Evolutionary conservation across 2,113 vertebrate species (phyloP).

Genomic region (Xenopus laevis): DNA sequence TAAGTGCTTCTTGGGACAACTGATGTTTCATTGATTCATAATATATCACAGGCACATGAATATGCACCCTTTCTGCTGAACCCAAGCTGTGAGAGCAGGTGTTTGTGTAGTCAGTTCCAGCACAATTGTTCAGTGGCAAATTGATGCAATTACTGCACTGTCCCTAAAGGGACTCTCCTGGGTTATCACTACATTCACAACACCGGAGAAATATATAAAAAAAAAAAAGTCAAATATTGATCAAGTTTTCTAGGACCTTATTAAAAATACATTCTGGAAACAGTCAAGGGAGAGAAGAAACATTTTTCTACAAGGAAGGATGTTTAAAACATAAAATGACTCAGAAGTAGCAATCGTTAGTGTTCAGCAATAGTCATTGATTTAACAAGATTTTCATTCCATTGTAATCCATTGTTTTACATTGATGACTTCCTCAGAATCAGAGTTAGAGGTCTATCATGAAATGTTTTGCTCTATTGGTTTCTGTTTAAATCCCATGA

Average conservation of each 20-base stretch:
- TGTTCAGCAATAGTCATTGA: slow-evolving; percentile 38
- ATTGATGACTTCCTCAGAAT: slow-evolving; percentile 18
- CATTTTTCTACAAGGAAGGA: slow-evolving; percentile 25
- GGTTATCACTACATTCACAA: slow-evolving; percentile 40
- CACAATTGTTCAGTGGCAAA: slow-evolving; percentile 41
- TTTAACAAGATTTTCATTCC: slow-evolving; percentile 40
- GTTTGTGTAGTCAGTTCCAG: slow-evolving; percentile 45
- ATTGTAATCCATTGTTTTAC: slow-evolving; percentile 38
- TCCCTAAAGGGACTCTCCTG: slow-evolving; percentile 31
- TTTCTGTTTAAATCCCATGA: not conserved
- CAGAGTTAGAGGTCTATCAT: slow-evolving; percentile 8
- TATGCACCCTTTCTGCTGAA: slow-evolving; percentile 46
- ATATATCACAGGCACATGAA: slow-evolving; percentile 59
- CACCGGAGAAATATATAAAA: slow-evolving; percentile 33
- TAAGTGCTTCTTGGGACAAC: slow-evolving; percentile 55
- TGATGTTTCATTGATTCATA: slow-evolving; percentile 63
- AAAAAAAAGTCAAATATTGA: slow-evolving; percentile 42
- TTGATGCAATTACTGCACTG: slow-evolving; percentile 38
- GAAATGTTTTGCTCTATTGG: slow-evolving; percentile 5
- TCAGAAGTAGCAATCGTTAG: slow-evolving; percentile 33
- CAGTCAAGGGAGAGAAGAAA: slow-evolving; percentile 27
- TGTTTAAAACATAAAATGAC: slow-evolving; percentile 43
- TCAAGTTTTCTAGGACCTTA: slow-evolving; percentile 41
- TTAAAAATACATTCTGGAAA: slow-evolving; percentile 41
- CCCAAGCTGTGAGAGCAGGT: slow-evolving; percentile 41